phyloP scores from a whole-genome alignment of 1,140 invertebrate genomes.

The Drosophila albomicans region DNA sequence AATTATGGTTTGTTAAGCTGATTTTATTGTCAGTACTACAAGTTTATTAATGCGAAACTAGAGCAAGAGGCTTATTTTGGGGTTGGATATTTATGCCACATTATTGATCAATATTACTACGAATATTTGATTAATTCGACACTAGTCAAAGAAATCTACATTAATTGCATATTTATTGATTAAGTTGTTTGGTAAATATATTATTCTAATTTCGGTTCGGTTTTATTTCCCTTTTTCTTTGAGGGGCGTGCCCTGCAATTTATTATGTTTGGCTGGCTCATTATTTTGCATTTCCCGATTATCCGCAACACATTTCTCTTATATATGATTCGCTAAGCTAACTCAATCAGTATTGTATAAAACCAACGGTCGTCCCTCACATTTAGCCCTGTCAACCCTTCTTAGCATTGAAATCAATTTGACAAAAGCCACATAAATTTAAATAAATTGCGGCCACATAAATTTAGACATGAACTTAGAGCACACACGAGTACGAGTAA shows the following conservation, averaged over 20 bases:
- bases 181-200: too few species aligned
- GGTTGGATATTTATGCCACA: too few species aligned
- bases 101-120: too few species aligned
- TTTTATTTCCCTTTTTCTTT: background rate
- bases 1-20: background rate
- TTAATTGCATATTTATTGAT: too few species aligned
- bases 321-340: slow-evolving; percentile 37
- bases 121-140: too few species aligned
- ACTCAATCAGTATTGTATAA: slow-evolving; percentile 72
- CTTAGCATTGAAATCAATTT: slow-evolving; percentile 81
- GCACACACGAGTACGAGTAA: background rate
- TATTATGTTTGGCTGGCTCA: background rate
- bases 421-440: slow-evolving; percentile 82
- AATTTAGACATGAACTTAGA: slow-evolving; percentile 68
- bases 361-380: slow-evolving; percentile 37
- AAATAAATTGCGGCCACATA: slow-evolving; percentile 81
- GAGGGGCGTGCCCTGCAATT: background rate
- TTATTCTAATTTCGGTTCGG: too few species aligned
- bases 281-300: slow-evolving; percentile 38
- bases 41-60: background rate
- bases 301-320: slow-evolving; percentile 22
- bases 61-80: background rate
- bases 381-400: slow-evolving; percentile 78
- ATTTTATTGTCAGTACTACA: background rate
- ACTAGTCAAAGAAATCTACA: too few species aligned